Evolutionary conservation across 2,797 vertebrate genomes (phyloP).

Genomic region (Malacoctenus gilli): DNA sequence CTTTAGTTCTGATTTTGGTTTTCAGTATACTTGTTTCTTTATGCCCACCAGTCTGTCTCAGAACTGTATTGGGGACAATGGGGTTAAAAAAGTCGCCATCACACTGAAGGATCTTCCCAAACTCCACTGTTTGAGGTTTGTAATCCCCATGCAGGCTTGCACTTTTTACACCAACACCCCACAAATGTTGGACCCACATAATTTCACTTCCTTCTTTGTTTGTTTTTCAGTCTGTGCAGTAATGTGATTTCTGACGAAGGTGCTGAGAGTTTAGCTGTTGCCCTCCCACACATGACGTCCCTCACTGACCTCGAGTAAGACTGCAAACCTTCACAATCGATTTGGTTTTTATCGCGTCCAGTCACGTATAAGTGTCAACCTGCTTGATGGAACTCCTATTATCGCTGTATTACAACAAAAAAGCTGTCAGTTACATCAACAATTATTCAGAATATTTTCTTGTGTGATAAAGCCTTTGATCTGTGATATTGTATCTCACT

Average conservation of each 20-base stretch:
- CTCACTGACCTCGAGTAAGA: constrained; percentile 88
- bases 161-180: background rate
- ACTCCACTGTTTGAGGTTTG: constrained; percentile 70
- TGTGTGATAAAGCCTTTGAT: too few relatives aligned
- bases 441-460: too few relatives aligned
- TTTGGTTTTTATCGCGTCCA: too few relatives aligned
- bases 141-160: background rate
- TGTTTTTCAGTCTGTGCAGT: constrained; percentile 86
- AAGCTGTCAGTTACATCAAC: too few relatives aligned
- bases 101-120: constrained; percentile 54
- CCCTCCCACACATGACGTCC: constrained; percentile 85
- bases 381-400: too few relatives aligned
- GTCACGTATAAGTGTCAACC: too few relatives aligned
- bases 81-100: constrained; percentile 50
- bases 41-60: constrained; percentile 65
- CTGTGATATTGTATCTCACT: too few relatives aligned
- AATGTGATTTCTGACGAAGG: constrained; percentile 89
- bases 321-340: background rate
- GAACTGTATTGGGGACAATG: constrained; percentile 68
- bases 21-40: background rate
- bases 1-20: too few relatives aligned
- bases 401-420: too few relatives aligned
- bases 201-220: constrained; percentile 49
- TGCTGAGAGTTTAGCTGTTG: constrained; percentile 86
- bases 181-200: constrained; percentile 5